These are phyloP conservation scores for Nasonia vitripennis DNA, from an alignment of 1,140 invertebrate genomes.

Conservation along the genomic window DNA sequence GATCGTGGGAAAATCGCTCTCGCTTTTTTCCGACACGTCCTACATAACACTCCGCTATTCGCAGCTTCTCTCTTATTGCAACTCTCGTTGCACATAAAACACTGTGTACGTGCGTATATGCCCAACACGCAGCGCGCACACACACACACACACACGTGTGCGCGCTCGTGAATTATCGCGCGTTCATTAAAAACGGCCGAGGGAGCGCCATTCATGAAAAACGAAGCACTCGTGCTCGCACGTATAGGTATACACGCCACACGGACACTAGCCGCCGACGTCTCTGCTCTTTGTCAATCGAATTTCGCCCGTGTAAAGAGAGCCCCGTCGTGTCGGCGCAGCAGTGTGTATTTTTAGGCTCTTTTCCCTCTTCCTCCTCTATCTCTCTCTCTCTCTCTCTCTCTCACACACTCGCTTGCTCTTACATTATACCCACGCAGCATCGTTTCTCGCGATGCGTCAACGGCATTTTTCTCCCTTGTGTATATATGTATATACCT, in stretches of 20 bases:
- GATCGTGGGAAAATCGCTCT: conserved; percentile 47
- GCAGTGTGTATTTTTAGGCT: conserved; percentile 19
- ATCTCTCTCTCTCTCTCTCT: background rate
- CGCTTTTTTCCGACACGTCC: conserved; percentile 14
- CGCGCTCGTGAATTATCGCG: conserved; percentile 34
- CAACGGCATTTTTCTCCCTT: conserved; percentile 3
- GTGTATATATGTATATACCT: no score
- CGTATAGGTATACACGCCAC: no score
- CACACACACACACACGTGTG: background rate
- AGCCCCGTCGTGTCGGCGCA: background rate
- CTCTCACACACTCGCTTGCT: background rate
- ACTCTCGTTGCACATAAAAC: no score
- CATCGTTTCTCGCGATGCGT: conserved; percentile 6
- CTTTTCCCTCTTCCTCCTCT: background rate
- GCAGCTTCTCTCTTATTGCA: background rate
- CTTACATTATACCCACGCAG: background rate
- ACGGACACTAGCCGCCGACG: background rate
- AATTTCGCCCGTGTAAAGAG: background rate
- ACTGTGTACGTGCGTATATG: conserved; percentile 9
- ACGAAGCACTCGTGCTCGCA: conserved; percentile 10
- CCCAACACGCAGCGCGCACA: background rate
- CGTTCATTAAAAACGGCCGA: conserved; percentile 47
- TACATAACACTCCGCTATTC: background rate
- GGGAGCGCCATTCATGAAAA: conserved; percentile 44
- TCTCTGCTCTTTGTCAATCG: conserved; percentile 27